Evolutionary conservation across 2,888 invertebrate species (phyloP).

Genomic region (Chirona hameri): DNA sequence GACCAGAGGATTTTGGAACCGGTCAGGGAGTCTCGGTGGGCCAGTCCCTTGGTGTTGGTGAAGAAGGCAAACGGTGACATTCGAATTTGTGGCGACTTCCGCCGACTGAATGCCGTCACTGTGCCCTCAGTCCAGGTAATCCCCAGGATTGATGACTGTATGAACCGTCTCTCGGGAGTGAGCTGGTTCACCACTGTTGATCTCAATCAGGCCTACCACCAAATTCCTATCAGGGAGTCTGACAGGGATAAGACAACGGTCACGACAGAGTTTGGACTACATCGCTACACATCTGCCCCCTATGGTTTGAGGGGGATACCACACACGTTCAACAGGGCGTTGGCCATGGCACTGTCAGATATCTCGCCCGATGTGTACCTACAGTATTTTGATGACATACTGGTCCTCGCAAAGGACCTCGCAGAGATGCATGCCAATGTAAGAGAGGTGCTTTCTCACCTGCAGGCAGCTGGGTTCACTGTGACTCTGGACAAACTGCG

Average conservation of each 20-base stretch:
- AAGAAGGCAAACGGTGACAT: background rate
- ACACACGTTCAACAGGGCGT: background rate
- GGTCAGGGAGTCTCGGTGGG: background rate
- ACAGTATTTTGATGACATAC: background rate
- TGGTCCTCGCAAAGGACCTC: background rate
- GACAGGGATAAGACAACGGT: background rate
- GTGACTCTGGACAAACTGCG: too few species aligned
- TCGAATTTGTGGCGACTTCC: background rate
- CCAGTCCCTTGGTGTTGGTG: background rate
- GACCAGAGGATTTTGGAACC: background rate
- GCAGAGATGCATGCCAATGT: background rate
- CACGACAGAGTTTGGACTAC: background rate
- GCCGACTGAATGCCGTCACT: too few species aligned
- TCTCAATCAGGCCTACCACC: background rate
- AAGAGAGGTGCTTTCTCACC: too few species aligned
- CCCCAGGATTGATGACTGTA: background rate
- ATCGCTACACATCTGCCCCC: background rate
- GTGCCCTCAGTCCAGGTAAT: background rate
- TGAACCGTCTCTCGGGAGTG: background rate
- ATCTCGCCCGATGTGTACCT: too few species aligned
- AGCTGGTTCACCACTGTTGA: background rate
- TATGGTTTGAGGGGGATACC: too few species aligned
- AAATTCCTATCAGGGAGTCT: background rate
- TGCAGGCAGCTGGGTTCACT: too few species aligned
- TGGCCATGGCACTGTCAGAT: background rate